Base-by-base conservation (phyloP, 2,888 invertebrate genomes). In the Meghimatium bilineatum region DNA sequence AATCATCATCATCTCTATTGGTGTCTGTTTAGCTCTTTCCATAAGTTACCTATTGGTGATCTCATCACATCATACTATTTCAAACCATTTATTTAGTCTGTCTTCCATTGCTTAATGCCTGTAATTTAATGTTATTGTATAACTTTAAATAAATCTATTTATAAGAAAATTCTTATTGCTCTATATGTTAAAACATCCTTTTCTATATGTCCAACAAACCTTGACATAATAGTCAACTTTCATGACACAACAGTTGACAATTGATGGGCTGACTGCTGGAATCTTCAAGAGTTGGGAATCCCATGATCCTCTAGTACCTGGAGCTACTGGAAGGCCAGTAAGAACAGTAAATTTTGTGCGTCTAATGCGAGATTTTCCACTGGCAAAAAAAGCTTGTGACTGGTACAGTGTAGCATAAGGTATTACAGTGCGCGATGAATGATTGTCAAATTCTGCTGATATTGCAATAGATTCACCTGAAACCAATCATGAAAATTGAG, bases 361-460 rank as follows among this genome's bases (percentile, higher is more conserved):
- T 80, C 94, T 89, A 5, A 93, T 90, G 38, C 94, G 88, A 6
- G 93, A 93, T 87, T 94, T 94, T n/a, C 94, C 94, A 82, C 93
- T 93, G 81, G 94, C 94, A 87, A 93, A 91, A 89, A 94, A 94
- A n/a, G 94, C 93, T 88, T 94, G 94, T 63, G 93, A 94, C 87
- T 94, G 94, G 87, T 94, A 94, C 32, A 94, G 90, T 8, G 94
- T 93, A 38, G 94, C 94, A 87, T 93, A 94, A 26, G 94, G 94
- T 87, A 94, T 93, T 77, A 94, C 92, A n/a, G 94, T 93, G 60
- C 94, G 89, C 34, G 92, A 93, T 23, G 94, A 94, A 82, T 93
- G 93, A 87, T 94, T 94, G 89, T 94, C 94, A 91, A 94, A 94
- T 85, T 94, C 93, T 10, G 94, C 94, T 79, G 93, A 94, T 74